Conservation (phyloP, 2,113 vertebrate species). For the Ophthalmotilapia sp. region DNA sequence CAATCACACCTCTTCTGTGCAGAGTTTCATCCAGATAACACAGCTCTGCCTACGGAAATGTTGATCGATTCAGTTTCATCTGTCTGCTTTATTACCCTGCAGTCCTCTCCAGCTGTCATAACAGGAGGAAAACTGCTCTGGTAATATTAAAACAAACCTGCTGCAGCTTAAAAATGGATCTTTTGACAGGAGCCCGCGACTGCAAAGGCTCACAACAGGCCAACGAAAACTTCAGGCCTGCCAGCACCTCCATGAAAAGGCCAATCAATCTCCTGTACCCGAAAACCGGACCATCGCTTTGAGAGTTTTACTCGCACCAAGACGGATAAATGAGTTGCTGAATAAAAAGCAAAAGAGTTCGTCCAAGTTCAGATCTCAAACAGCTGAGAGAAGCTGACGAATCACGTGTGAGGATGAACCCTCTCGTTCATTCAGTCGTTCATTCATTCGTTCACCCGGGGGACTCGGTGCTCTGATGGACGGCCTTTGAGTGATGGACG, state of each 20-base stretch:
- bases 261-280: neutral
- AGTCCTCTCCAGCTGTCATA: neutral
- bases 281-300: neutral
- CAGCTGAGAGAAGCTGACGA: neutral
- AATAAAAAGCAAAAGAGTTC: neutral
- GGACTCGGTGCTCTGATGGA: conserved; percentile 28
- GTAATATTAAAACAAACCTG: neutral
- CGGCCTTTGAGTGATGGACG: conserved; percentile 44
- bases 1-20: neutral
- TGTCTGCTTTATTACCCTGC: neutral
- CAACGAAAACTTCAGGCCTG: neutral
- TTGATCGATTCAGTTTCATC: neutral
- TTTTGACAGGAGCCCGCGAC: neutral
- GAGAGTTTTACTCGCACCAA: neutral
- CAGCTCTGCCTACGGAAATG: neutral
- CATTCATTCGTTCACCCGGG: neutral
- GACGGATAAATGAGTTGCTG: neutral
- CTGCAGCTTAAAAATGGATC: neutral
- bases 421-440: neutral
- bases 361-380: neutral
- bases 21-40: neutral
- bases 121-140: neutral
- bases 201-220: neutral
- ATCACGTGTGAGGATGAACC: neutral
- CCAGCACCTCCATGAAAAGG: neutral